These are phyloP conservation scores for Sebastes matsubarae DNA, from an alignment of 2,797 vertebrate genomes.

Conservation along the genomic window DNA sequence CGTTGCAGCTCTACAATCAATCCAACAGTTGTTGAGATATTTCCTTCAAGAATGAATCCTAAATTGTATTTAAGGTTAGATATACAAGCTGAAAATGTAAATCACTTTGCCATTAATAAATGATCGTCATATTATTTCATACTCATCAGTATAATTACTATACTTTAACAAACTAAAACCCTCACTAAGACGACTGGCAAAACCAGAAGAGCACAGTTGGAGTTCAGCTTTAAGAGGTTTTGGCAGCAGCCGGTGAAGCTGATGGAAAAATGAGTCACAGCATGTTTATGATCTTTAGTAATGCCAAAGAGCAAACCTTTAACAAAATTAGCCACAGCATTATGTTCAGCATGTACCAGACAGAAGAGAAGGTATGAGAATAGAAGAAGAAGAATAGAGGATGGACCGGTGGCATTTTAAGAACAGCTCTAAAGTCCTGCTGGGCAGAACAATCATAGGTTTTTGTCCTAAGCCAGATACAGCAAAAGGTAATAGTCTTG, in stretches of 20 bases:
- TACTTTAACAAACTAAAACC: background rate
- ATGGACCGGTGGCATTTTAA: conserved; percentile 23
- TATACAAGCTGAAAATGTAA: background rate
- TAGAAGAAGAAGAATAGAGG: background rate
- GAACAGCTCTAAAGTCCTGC: background rate
- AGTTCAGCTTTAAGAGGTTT: background rate
- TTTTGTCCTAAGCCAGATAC: background rate
- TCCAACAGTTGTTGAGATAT: background rate
- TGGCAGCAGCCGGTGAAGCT: background rate
- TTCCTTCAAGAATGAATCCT: background rate
- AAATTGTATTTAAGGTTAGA: background rate
- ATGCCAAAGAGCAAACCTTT: conserved; percentile 4
- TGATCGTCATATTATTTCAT: background rate
- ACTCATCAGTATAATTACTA: background rate
- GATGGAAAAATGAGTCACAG: background rate
- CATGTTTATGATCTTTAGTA: background rate
- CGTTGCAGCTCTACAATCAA: too few relatives aligned
- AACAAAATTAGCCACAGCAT: background rate
- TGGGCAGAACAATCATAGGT: background rate
- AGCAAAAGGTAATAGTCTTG: background rate
- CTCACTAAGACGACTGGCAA: background rate
- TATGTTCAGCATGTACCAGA: background rate
- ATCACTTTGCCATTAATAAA: background rate
- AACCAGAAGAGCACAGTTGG: background rate
- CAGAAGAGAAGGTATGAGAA: background rate